Percentiles rank a stretch among this genome's conserved stretches.
These are phyloP conservation scores for Helarctos malayanus DNA, from an alignment of 2,797 vertebrate species.

Conservation along the genomic window DNA sequence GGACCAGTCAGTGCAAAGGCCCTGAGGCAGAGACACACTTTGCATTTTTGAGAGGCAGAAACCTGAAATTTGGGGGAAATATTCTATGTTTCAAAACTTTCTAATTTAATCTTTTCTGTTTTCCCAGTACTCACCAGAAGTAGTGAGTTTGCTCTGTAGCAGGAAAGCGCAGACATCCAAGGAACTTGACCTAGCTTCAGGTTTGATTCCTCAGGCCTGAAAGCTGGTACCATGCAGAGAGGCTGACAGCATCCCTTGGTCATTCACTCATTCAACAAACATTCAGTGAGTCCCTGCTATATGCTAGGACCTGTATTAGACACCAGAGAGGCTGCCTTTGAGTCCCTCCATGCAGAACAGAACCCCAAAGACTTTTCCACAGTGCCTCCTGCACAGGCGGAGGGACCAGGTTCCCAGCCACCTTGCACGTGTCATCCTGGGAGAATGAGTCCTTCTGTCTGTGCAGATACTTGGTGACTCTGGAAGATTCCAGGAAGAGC, in stretches of 20 bases:
- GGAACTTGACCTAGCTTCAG: background rate
- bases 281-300: background rate
- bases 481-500: background rate
- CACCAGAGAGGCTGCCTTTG: background rate
- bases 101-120: background rate
- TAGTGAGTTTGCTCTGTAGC: background rate
- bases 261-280: background rate
- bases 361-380: background rate
- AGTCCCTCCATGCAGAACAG: background rate
- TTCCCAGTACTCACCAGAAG: background rate
- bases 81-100: background rate
- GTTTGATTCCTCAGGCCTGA: background rate
- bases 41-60: background rate
- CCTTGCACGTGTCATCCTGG: background rate
- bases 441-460: too few relatives aligned
- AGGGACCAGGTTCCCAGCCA: background rate
- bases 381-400: fast-evolving
- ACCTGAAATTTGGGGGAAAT: background rate
- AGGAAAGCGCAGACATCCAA: background rate
- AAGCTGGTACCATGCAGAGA: background rate
- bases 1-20: background rate
- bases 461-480: background rate
- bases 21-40: background rate
- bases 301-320: background rate
- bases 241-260: background rate